These are phyloP conservation scores for Luehdorfia chinensis DNA, from an alignment of 1,140 invertebrate genomes.

Conservation along the genomic window DNA sequence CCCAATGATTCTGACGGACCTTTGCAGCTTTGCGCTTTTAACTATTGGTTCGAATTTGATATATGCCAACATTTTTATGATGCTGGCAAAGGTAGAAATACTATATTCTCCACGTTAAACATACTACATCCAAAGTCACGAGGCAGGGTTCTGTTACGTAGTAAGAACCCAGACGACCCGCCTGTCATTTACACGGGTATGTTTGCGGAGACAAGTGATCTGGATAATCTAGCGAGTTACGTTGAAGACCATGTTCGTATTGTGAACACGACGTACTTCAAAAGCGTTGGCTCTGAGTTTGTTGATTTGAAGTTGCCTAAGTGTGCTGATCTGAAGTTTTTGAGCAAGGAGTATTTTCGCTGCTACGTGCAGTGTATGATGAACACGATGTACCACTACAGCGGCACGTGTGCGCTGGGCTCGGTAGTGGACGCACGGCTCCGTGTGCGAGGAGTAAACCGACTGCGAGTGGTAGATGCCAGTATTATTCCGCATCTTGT, in stretches of 20 bases:
- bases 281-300: slow-evolving; percentile 19
- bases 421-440: slow-evolving; percentile 42
- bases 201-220: slow-evolving; percentile 24
- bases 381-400: slow-evolving; percentile 19
- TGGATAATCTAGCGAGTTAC: slow-evolving; percentile 20
- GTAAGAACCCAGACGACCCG: slow-evolving; percentile 23
- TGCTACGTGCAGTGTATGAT: slow-evolving; percentile 19
- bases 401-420: slow-evolving; percentile 29
- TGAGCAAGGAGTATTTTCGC: slow-evolving; percentile 22
- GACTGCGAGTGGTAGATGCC: slow-evolving; percentile 39
- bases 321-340: slow-evolving; percentile 11
- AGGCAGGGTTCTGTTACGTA: slow-evolving; percentile 26
- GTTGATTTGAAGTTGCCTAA: slow-evolving; percentile 17
- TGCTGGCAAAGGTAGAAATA: slow-evolving; percentile 8
- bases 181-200: slow-evolving; percentile 24
- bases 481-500: slow-evolving; percentile 35
- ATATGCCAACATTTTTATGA: slow-evolving; percentile 14
- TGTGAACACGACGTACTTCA: slow-evolving; percentile 26
- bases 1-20: neutral
- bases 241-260: slow-evolving; percentile 21
- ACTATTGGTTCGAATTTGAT: slow-evolving; percentile 1
- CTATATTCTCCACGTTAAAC: slow-evolving; percentile 1
- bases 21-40: slow-evolving; percentile 6
- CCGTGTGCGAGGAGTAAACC: slow-evolving; percentile 54
- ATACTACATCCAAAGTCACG: slow-evolving; percentile 28